Percentiles rank a stretch among this genome's conserved stretches.
Evolutionary conservation across 2,888 invertebrate species (phyloP).

Genomic region (Mayetiola destructor): DNA sequence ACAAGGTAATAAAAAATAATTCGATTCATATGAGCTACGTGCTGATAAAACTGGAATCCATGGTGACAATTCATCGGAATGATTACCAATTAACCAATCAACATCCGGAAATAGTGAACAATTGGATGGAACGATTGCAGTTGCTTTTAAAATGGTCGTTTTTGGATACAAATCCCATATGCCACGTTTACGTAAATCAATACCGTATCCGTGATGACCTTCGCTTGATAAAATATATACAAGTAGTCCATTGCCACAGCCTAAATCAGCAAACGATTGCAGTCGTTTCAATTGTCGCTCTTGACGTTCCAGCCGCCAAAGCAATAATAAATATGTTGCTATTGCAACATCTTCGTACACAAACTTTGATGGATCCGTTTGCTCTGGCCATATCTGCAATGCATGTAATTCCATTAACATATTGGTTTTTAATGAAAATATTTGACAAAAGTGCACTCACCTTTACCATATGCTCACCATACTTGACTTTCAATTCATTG

Average conservation of each 20-base stretch:
- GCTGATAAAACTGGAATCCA: conserved; percentile 93
- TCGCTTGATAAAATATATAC: conserved; percentile 73
- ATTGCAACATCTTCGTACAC: conserved; percentile 95
- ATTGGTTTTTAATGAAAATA: neutral
- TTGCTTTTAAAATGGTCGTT: conserved; percentile 28
- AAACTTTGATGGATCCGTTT: conserved; percentile 86
- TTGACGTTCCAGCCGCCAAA: conserved; percentile 54
- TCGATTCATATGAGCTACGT: conserved; percentile 53
- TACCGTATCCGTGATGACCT: conserved; percentile 67
- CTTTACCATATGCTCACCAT: conserved; percentile 58
- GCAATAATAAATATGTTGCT: conserved; percentile 64
- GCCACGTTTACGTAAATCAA: conserved; percentile 70
- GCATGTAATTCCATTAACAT: neutral
- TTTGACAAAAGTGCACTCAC: conserved; percentile 31
- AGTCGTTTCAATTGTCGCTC: conserved; percentile 29
- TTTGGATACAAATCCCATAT: conserved; percentile 73
- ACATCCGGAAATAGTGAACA: conserved; percentile 48
- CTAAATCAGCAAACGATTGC: conserved; percentile 77
- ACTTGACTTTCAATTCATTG: conserved; percentile 57
- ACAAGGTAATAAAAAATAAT: conserved; percentile 87
- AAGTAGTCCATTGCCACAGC: conserved; percentile 93
- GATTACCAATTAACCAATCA: conserved; percentile 95
- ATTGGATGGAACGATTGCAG: conserved; percentile 53
- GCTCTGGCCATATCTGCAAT: conserved; percentile 72
- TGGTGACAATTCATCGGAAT: conserved; percentile 97